Base-by-base conservation (phyloP, 2,888 invertebrate genomes). In the Phyllotreta cruciferae region DNA sequence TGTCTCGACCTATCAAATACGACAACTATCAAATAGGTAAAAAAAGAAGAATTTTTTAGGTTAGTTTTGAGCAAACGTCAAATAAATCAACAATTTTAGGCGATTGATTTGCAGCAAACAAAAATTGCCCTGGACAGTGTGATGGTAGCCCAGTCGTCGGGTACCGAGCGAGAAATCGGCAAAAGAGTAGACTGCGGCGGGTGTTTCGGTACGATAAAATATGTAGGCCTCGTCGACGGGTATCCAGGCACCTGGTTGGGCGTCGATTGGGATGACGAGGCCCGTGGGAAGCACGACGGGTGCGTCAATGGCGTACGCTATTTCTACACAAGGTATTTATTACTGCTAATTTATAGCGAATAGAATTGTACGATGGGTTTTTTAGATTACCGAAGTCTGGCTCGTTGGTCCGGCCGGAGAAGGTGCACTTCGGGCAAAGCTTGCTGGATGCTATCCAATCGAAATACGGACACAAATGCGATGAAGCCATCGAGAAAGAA, bases 251-350 rank as follows among this genome's bases (percentile, higher is more conserved):
- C 83, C 36, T 98, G 97, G 98, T 84, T 94, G 60, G 98, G 98
- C 0, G 87, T 98, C n/a, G 98, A 98, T 79, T 98, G 98, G 98
- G 98, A 98, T 79, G 90, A 95, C 74, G 85, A 88, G 2, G 81
- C 83, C 6, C 85, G 98, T 73, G 98, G 98, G 1, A 97, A 96
- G 80, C 98, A 98, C 78, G 89, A 95, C 83, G 98, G 98, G 0
- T 86, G 85, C 45, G 87, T 96, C 44, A 88, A 94, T 68, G 93
- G 90, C 50, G 82, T 87, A 50, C 86, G 88, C 69, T 98, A 97
- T 80, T 98, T 97, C 79, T 84, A 86, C 77, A 84, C 92, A 0
- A 86, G 87, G 87, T 87, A 78, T 55, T 49, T 36, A 13, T 13
- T 2, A 14, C 35, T 8, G n/a, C 41, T 3, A 61, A 52, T n/a